Evolutionary conservation across 1,140 invertebrate genomes (phyloP), one percentile per base, ranked within the genome.

Genomic region (Rhagoletis zephyria): DNA sequence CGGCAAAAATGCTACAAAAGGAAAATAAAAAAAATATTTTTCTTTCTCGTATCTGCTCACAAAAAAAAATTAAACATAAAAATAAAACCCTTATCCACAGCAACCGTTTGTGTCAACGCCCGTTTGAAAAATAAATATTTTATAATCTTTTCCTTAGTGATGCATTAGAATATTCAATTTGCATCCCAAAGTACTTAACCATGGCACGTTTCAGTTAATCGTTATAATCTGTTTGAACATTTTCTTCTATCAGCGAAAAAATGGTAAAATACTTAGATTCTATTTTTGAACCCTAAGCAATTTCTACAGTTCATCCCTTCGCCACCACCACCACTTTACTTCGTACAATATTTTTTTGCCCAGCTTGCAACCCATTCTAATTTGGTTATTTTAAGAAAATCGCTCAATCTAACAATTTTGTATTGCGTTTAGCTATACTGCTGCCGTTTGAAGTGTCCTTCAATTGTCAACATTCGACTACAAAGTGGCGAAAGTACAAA

Each of bases 331-430:
- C 30, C 67, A 48, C 67, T 74, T 74, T 42, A 14, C 42, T 74
- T 14, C 42, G n/a, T 74, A 14, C 40, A 74, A 45, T 74, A 74
- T 74, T 74, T 74, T 45, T n/a, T n/a, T 14, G 16, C 45, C 12
- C 40, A 48, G 67, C 42, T 12, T 4, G 14, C 67, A 74, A 74
- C 67, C 67, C 67, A 45, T 4, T 74, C 48, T 74, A 74, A 74
- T 74, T 74, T 74, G 14, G 40, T 74, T 74, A 74, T 74, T 74
- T 40, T 74, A 74, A 48, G 42, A 42, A 40, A 16, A 40, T n/a
- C 67, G 40, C 4, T 45, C 14, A 74, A 45, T 48, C 67, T n/a
- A 0, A 42, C 42, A 67, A 45, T 3, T 14, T 48, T 74, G 67
- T 74, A 10, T 74, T 14, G 40, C 45, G 45, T 42, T 74, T 74